Evolutionary conservation across 1,140 invertebrate species (phyloP).

Genomic region (Palaemon carinicauda): DNA sequence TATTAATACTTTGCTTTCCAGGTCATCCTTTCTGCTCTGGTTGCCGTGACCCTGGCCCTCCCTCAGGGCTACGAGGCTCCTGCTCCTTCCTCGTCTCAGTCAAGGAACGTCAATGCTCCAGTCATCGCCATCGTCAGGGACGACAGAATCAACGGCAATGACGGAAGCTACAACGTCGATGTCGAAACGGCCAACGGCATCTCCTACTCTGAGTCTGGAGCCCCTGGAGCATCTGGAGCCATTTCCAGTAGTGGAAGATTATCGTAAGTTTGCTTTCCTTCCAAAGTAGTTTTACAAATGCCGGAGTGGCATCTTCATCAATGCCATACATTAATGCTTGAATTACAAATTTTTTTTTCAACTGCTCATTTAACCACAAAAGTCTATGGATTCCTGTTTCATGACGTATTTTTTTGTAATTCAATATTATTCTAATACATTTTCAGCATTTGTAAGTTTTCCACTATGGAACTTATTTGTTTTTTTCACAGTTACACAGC

Average conservation of each 20-base stretch:
- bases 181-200: conserved; percentile 32
- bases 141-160: neutral
- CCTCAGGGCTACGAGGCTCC: neutral
- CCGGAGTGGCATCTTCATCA: neutral
- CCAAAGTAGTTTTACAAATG: neutral
- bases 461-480: too few relatives aligned
- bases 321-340: neutral
- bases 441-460: neutral
- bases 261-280: neutral
- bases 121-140: neutral
- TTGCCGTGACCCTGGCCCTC: neutral
- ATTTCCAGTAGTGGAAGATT: neutral
- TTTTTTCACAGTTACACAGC: neutral
- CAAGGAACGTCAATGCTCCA: neutral
- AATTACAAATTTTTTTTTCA: neutral
- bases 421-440: too few relatives aligned
- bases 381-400: too few relatives aligned
- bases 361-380: too few relatives aligned
- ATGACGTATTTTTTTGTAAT: too few relatives aligned
- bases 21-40: neutral
- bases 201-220: neutral
- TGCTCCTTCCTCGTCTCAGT: too few relatives aligned
- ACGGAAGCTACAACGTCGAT: conserved; percentile 1
- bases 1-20: too few relatives aligned
- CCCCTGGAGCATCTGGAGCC: neutral